A percentile compares a stretch with the other conserved stretches of the same genome.
Conservation (phyloP, 2,113 vertebrate species). For the Myrmecophaga tridactyla region DNA sequence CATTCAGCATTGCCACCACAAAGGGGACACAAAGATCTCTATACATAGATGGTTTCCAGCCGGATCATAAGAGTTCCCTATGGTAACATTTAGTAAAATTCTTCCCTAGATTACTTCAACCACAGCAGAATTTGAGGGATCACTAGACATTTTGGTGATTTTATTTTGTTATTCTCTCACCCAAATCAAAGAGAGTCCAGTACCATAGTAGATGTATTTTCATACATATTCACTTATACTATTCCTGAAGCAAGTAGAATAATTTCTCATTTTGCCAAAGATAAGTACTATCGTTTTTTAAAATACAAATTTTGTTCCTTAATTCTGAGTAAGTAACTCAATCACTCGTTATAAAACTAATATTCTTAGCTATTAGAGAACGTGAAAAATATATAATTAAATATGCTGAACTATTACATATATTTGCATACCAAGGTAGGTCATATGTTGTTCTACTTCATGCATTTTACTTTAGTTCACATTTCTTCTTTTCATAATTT, state of each 20-base stretch:
- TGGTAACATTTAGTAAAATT: slow-evolving; percentile 1
- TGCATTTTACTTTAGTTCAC: not conserved
- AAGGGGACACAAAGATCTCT: slow-evolving; percentile 24
- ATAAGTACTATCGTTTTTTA: not conserved
- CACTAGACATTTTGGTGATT: not conserved
- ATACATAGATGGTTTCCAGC: not conserved
- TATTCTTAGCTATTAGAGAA: not conserved
- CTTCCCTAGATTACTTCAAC: not conserved
- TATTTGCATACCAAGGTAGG: not conserved
- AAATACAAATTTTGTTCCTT: not conserved
- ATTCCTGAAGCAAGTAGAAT: not conserved
- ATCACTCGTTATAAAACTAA: not conserved
- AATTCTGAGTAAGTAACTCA: not conserved
- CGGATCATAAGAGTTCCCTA: not conserved
- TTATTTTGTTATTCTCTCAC: not conserved
- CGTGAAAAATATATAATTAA: not conserved
- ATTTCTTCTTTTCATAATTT: not conserved
- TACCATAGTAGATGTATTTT: not conserved
- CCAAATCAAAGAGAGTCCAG: not conserved
- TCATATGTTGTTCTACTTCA: not conserved
- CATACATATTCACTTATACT: not conserved
- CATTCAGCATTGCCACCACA: slow-evolving; percentile 40
- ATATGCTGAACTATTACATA: not conserved
- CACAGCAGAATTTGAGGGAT: not conserved
- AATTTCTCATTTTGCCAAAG: not conserved